Base-by-base conservation (phyloP, 1,140 invertebrate genomes). In the Solenopsis invicta region DNA sequence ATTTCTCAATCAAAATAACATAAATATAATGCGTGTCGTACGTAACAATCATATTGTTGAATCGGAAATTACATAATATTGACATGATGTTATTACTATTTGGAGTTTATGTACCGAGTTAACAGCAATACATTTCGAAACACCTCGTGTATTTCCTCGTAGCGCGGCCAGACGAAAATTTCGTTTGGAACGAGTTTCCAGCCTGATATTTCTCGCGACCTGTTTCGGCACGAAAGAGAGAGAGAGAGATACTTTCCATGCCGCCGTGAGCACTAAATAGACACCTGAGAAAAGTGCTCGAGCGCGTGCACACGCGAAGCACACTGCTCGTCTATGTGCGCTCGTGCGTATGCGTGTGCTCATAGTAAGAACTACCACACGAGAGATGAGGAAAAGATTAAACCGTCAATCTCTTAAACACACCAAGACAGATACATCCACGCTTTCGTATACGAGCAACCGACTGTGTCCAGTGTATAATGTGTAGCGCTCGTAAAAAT, bases 161-260 rank as follows among this genome's bases (percentile, higher is more conserved):
- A 24, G n/a, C 13, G n/a, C 24, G 29, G 72, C 85, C 72, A 48
- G 24, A n/a, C 82, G 82, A 62, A 88, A 89, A 89, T 89, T 89
- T 89, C 62, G 61, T 89, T 18, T 29, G 62, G 82, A 89, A 76
- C 82, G 54, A 72, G 87, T 89, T 89, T 89, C 87, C 87, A 89
- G 61, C 88, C 76, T 89, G 87, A 86, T 89, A 78, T 89, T 89
- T 86, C 87, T 78, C 54, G 88, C 82, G 87, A 88, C 88, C 87
- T 80, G 82, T 89, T 89, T 89, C 87, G 88, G 87, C 48, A 86
- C 74, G 75, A 87, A 52, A 75, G 16, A 89, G 61, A 87, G 59
- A 75, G 16, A 89, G 61, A 89, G 67, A 88, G 64, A 89, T 86
- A 89, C 88, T 89, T 89, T 89, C 88, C 87, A 89, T 89, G 87